Conservation (phyloP, 2,797 vertebrate species). For the Falco berigora region DNA sequence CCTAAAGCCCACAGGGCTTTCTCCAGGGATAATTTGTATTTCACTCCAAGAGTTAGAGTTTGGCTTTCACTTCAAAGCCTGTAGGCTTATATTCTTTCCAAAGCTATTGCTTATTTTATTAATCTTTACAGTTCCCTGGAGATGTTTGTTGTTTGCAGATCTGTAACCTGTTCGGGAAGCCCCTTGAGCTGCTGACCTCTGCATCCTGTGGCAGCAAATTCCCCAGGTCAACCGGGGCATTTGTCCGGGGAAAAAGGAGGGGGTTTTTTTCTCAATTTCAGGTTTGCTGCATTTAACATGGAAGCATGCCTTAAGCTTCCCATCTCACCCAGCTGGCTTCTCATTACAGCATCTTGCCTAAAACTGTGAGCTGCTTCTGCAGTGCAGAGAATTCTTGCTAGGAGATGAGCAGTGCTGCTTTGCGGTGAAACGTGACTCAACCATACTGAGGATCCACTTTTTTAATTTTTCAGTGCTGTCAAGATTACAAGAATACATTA, state of each 20-base stretch:
- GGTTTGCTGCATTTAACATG: not conserved
- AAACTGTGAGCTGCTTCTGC: not conserved
- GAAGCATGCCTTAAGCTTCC: not conserved
- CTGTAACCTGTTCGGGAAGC: not conserved
- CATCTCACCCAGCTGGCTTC: not conserved
- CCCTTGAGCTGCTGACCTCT: not conserved
- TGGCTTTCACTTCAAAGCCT: constrained; percentile 33
- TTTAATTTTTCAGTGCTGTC: not conserved
- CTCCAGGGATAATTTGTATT: constrained; percentile 21
- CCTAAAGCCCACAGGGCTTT: not conserved
- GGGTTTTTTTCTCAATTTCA: not conserved
- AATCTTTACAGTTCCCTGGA: constrained; percentile 10
- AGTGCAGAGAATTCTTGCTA: not conserved
- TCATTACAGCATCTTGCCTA: not conserved
- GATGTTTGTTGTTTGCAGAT: not conserved
- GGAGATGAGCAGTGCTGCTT: not conserved
- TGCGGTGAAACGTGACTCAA: not conserved
- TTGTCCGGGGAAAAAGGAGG: not conserved
- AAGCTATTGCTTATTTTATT: constrained; percentile 31
- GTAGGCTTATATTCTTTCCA: constrained; percentile 20
- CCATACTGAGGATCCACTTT: not conserved
- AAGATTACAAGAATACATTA: not conserved
- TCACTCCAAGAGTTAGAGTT: not conserved
- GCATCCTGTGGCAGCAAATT: rapidly evolving
- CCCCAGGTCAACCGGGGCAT: not conserved